Base-by-base conservation (phyloP, 2,797 vertebrate genomes). In the Neosalanx taihuensis region DNA sequence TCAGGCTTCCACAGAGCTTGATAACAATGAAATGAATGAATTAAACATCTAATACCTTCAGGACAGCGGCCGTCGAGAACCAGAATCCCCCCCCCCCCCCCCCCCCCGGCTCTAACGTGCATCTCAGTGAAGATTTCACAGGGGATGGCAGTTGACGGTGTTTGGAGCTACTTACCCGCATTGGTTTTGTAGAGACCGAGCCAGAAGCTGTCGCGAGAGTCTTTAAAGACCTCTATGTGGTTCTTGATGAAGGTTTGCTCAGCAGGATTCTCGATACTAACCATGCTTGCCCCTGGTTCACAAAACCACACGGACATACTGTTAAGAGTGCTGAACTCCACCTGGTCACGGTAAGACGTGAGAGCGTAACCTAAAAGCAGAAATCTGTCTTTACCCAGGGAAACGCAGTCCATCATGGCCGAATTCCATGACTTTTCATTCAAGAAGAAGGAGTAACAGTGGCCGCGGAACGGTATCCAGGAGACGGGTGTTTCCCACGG, bases 131-230 rank as follows among this genome's bases (percentile, higher is more conserved):
- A 59, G 26, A 58, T 9, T 20, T 20, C 5, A 59, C 23, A 6
- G 26, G 15, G 57, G 5, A 20, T 20, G 18, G 20, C 57, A 23
- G 6, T 3, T 3, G 20, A 26, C 46, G 67, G 51, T n/a, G 5
- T n/a, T 56, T 56, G 51, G 51, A 18, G 51, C 4, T 56, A 5
- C 51, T 56, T 93, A 98, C 97, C 96, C 90, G 89, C 89, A 51
- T 94, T 86, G 67, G 94, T 97, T 90, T 92, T 94, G 79, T 86
- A 97, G 76, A 98, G 86, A 85, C 96, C 97, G 51, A 95, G 90
- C 96, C 96, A 98, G 91, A 96, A 96, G 4, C 87, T 75, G 12
- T 0, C 70, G 23, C 86, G 73, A 81, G 87, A 89, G 5, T 90
- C 92, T 74, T 92, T 81, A 77, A 96, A 91, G 20, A 88, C 61